Conservation (phyloP, 37 sponge, comb jelly and placozoan genomes). For the Trichoplax adhaerens region DNA sequence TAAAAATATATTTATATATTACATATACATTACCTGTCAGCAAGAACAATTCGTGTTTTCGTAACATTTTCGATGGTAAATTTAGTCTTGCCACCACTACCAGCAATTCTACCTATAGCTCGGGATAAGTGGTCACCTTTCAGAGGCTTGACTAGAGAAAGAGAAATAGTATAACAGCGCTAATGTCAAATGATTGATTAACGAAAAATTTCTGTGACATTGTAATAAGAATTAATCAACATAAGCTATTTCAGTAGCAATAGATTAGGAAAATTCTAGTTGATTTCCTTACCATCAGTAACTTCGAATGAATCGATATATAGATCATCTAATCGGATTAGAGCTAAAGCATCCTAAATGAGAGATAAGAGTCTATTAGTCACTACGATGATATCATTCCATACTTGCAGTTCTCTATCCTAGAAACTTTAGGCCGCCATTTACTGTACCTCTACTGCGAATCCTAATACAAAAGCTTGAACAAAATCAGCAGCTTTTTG, state of each 20-base stretch:
- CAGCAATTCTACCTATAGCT: slow-evolving; percentile 98
- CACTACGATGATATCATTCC: no score
- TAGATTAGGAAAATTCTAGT: no score
- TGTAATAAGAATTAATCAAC: no score
- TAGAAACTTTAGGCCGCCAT: slow-evolving; percentile 1
- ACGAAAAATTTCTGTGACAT: no score
- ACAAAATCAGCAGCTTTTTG: slow-evolving; percentile 97
- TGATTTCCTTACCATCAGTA: slow-evolving; percentile 41
- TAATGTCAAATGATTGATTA: no score
- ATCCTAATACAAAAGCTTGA: slow-evolving; percentile 87
- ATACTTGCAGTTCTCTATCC: no score
- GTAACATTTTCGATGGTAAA: slow-evolving; percentile 99
- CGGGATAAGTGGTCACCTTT: slow-evolving; percentile 95
- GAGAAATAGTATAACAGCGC: neutral
- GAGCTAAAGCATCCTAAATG: slow-evolving; percentile 76
- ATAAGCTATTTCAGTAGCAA: no score
- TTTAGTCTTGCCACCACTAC: slow-evolving; percentile 95
- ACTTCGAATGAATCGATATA: slow-evolving; percentile 94
- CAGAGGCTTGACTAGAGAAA: slow-evolving; percentile 62
- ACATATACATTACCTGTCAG: slow-evolving; percentile 61
- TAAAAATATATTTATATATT: neutral
- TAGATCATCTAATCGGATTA: slow-evolving; percentile 88
- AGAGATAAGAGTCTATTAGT: no score
- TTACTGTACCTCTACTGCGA: slow-evolving; percentile 59
- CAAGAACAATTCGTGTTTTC: slow-evolving; percentile 91